A percentile compares a stretch with the other conserved stretches of the same genome.
phyloP scores from a whole-genome alignment of 2,113 vertebrate genomes.

The Mus musculus region GRCm39 chr5:27045001-27045500 shows the following conservation, averaged over 20 bases:
- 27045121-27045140: not conserved
- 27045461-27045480: not conserved
- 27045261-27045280: not conserved
- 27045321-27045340: fast-evolving
- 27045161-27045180: not conserved
- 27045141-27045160: not conserved
- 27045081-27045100: not conserved
- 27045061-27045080: not conserved
- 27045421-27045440: not conserved
- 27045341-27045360: too few relatives aligned
- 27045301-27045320: not conserved
- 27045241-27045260: too few relatives aligned
- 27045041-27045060: not conserved
- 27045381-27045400: not conserved
- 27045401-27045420: not conserved
- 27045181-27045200: too few relatives aligned
- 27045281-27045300: not conserved
- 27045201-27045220: not conserved
- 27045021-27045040: not conserved
- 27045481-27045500: not conserved
- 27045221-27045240: not conserved
- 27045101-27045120: not conserved
- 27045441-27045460: not conserved
- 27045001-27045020: not conserved
- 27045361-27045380: too few relatives aligned